Evolutionary conservation across 2,888 invertebrate species (phyloP), one percentile per base, ranked within the genome.

Genomic region (Glyphotaelius pellucidus): DNA sequence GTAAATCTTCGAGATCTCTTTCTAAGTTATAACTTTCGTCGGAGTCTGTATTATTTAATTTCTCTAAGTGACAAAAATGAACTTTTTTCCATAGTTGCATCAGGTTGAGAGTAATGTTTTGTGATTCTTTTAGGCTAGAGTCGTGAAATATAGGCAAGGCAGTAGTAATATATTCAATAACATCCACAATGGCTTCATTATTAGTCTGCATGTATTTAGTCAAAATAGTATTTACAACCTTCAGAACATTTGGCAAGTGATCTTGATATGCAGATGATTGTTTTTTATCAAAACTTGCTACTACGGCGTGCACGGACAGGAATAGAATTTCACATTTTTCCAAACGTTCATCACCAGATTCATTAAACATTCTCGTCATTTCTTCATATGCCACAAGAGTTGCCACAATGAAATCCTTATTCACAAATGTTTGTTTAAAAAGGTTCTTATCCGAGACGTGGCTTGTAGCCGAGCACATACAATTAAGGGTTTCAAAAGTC

Each of bases 401-500:
- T 25, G 92, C 42, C 47, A 86, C 52, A n/a, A 92, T 42, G 67
- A 93, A 91, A n/a, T 91, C 80, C 30, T 88, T 86, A n/a, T 91
- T 90, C 35, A 93, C 52, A 32, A 93, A 93, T 3, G 92, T n/a
- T 79, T 81, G 35, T 25, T 83, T 83, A 80, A 93, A 93, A 79
- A 67, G 42, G 79, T 47, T 32, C 38, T 90, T 79, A 31, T 91
- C 52, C 30, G 94, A 94, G 30, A 94, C 94, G 14, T 95, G 95
- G 90, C 94, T 94, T 90, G 95, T 95, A 91, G 95, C 95, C 89
- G 96, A 95, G 94, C 96, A 96, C 14, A 97, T 94, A 47, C 96
- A 96, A 94, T 97, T 97, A 9, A 97, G 94, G 81, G 97, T 96
- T 94, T 97, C 97, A 86, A 97, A 95, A 0, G 97, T 96, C 91